These are phyloP conservation scores for Sebastes kiyomatsui DNA, from an alignment of 2,797 vertebrate species.

Conservation along the genomic window DNA sequence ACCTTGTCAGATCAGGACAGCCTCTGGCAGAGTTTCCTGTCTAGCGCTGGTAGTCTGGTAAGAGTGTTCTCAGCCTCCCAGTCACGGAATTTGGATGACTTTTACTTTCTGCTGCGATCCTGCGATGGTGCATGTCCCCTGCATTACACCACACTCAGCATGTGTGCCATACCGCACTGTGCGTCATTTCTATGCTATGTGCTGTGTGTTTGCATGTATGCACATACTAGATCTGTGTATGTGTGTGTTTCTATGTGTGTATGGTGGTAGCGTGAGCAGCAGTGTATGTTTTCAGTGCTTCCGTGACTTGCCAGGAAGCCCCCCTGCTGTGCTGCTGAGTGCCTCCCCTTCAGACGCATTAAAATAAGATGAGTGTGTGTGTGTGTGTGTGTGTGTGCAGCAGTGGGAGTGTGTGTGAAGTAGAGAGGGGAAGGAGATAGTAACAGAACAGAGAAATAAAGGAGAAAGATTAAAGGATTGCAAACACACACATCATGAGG, in stretches of 20 bases:
- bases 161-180: neutral
- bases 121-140: conserved; percentile 3
- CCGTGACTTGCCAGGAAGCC: conserved; percentile 81
- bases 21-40: conserved; percentile 51
- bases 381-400: conserved; percentile 17
- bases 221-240: conserved; percentile 12
- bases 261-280: conserved; percentile 70
- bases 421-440: conserved; percentile 31
- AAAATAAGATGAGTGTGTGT: conserved; percentile 82
- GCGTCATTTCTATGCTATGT: conserved; percentile 13
- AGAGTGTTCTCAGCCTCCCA: conserved; percentile 45
- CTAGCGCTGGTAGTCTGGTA: conserved; percentile 43
- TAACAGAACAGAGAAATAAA: conserved; percentile 53
- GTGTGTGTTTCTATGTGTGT: conserved; percentile 44
- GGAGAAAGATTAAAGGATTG: conserved; percentile 59
- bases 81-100: conserved; percentile 56
- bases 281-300: conserved; percentile 79
- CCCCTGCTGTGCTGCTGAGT: conserved; percentile 82
- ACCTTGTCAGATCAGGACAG: conserved; percentile 63
- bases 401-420: conserved; percentile 16
- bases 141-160: conserved; percentile 4
- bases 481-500: conserved; percentile 51
- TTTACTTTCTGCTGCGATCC: conserved; percentile 6
- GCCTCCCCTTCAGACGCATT: conserved; percentile 81
- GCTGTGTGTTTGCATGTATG: conserved; percentile 21